phyloP scores from a whole-genome alignment of 2,797 vertebrate genomes.

The Vultur gryphus region DNA sequence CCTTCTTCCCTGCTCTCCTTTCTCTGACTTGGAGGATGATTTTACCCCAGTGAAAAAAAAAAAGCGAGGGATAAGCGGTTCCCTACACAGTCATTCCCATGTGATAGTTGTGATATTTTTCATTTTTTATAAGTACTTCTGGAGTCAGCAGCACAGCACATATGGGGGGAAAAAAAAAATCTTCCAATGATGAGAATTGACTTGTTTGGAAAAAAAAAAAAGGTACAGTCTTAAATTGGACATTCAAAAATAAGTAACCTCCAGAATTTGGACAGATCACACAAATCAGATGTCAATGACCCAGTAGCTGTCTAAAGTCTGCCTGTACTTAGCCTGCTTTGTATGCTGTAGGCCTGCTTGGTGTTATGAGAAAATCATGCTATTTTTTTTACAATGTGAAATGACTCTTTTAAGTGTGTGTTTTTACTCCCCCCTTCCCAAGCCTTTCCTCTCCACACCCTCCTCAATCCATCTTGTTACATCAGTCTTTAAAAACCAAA shows the following conservation, averaged over 20 bases:
- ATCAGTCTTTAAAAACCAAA: constrained; percentile 64
- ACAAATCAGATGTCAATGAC: constrained; percentile 65
- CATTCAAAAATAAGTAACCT: neutral
- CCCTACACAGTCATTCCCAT: neutral
- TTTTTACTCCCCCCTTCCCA: constrained; percentile 54
- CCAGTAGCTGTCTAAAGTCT: constrained; percentile 82
- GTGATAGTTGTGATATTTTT: neutral
- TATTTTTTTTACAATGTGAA: constrained; percentile 70
- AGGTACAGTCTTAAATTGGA: constrained; percentile 10
- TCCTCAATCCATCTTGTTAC: constrained; percentile 57
- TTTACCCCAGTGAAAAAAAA: neutral
- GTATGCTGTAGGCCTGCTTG: constrained; percentile 78
- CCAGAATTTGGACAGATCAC: constrained; percentile 57
- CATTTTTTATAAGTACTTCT: constrained; percentile 36
- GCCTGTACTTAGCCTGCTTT: constrained; percentile 88
- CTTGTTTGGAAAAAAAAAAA: neutral
- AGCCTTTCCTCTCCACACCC: constrained; percentile 40
- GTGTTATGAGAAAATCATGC: constrained; percentile 72
- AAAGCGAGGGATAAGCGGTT: neutral
- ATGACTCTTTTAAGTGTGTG: constrained; percentile 73
- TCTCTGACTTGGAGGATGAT: neutral
- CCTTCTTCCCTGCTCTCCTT: neutral
- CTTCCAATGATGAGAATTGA: neutral
- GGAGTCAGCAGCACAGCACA: constrained; percentile 46
- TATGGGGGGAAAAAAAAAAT: neutral